Evolutionary conservation across 2,797 vertebrate genomes (phyloP).

Genomic region (Anguilla obscura): DNA sequence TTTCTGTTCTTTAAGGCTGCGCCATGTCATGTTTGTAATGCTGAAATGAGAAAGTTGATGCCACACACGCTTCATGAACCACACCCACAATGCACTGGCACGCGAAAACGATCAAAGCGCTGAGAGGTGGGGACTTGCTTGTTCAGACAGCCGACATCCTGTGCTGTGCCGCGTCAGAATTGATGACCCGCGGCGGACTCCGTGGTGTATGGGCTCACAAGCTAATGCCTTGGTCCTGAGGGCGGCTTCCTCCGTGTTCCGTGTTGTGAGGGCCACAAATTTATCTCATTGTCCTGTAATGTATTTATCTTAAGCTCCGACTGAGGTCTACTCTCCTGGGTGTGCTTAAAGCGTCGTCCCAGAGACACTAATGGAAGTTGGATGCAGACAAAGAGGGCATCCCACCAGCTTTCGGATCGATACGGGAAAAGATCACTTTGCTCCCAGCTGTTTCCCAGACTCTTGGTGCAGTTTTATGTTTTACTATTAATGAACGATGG

Average conservation of each 20-base stretch:
- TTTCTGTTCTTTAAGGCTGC: neutral
- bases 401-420: constrained; percentile 32
- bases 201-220: neutral
- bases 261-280: constrained; percentile 23
- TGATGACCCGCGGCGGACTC: neutral
- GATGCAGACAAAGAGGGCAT: constrained; percentile 41
- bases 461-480: constrained; percentile 31
- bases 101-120: neutral
- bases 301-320: constrained; percentile 44
- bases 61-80: neutral
- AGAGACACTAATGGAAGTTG: constrained; percentile 46
- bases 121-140: neutral
- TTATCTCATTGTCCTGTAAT: constrained; percentile 35
- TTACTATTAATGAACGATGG: constrained; percentile 66
- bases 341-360: constrained; percentile 40
- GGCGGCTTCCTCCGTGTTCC: neutral
- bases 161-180: neutral
- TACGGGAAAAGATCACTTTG: neutral
- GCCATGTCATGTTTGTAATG: neutral
- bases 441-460: constrained; percentile 5
- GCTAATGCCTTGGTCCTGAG: neutral
- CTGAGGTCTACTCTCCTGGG: constrained; percentile 36
- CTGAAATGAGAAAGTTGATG: neutral
- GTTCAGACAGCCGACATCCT: neutral
- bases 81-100: neutral